Evolutionary conservation across 2,888 invertebrate species (phyloP).

Genomic region (Agrotis ipsilon): DNA sequence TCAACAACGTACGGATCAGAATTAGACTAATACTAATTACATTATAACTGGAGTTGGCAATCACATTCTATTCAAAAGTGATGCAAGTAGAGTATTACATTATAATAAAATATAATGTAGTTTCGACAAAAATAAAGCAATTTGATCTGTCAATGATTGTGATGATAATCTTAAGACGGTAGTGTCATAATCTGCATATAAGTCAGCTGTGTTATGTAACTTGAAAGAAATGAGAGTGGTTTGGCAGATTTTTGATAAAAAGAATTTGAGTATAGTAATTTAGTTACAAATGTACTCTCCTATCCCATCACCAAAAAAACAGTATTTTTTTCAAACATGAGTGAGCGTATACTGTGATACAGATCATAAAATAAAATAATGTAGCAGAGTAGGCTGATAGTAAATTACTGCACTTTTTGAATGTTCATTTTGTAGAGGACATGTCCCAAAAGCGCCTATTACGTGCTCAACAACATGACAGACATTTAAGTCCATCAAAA

Average conservation of each 20-base stretch:
- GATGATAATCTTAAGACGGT: constrained; percentile 42
- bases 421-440: too few relatives aligned
- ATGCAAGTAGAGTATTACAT: constrained; percentile 34
- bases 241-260: neutral
- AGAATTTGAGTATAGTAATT: neutral
- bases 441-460: too few relatives aligned
- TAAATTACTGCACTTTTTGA: too few relatives aligned
- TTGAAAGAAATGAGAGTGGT: constrained; percentile 28
- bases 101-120: constrained; percentile 20
- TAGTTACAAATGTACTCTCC: too few relatives aligned
- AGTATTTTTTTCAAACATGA: too few relatives aligned
- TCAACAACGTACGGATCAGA: constrained; percentile 19
- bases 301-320: too few relatives aligned
- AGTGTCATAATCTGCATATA: constrained; percentile 67
- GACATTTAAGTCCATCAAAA: too few relatives aligned
- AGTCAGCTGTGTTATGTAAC: constrained; percentile 60
- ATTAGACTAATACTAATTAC: constrained; percentile 16
- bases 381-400: too few relatives aligned
- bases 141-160: constrained; percentile 35
- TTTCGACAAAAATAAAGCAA: constrained; percentile 39
- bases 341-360: too few relatives aligned
- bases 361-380: too few relatives aligned
- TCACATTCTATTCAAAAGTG: constrained; percentile 21
- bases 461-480: too few relatives aligned
- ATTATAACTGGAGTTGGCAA: constrained; percentile 22